phyloP scores from a whole-genome alignment of 2,797 vertebrate genomes.

The Enteromius thamalakanensis region DNA sequence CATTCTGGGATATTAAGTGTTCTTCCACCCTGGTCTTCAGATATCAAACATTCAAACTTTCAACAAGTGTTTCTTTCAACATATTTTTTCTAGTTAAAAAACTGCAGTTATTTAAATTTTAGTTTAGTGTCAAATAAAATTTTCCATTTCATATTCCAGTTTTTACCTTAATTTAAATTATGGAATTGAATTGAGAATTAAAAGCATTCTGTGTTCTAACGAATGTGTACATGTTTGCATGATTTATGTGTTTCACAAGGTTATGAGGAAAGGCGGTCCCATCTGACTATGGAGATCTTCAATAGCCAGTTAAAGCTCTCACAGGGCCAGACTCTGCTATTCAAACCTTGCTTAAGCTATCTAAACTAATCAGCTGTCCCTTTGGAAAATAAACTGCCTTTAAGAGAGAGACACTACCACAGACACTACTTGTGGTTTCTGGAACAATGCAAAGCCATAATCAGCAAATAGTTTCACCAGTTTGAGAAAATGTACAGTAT shows the following conservation, averaged over 20 bases:
- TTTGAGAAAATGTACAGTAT: not conserved
- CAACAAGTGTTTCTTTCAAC: not conserved
- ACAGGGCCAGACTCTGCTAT: not conserved
- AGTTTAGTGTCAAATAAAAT: not conserved
- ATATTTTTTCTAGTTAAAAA: not conserved
- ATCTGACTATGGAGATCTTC: constrained; percentile 69
- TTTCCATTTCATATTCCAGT: not conserved
- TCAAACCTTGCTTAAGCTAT: not conserved
- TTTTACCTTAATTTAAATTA: not conserved
- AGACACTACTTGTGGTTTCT: not conserved
- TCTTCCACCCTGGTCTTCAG: not conserved
- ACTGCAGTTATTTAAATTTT: not conserved
- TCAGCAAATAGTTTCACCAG: not conserved
- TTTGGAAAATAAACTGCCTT: constrained; percentile 1
- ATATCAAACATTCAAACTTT: not conserved
- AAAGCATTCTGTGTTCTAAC: not conserved
- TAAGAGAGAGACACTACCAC: not conserved
- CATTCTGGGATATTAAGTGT: not conserved
- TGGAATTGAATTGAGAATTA: not conserved
- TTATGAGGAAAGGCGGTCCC: constrained; percentile 18
- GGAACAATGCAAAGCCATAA: constrained; percentile 7
- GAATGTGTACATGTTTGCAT: not conserved
- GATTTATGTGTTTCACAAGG: constrained; percentile 56
- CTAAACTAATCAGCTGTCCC: not conserved
- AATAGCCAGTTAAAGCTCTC: constrained; percentile 55